Evolutionary conservation across 2,888 invertebrate genomes (phyloP).

Genomic region (Molorchus minor): DNA sequence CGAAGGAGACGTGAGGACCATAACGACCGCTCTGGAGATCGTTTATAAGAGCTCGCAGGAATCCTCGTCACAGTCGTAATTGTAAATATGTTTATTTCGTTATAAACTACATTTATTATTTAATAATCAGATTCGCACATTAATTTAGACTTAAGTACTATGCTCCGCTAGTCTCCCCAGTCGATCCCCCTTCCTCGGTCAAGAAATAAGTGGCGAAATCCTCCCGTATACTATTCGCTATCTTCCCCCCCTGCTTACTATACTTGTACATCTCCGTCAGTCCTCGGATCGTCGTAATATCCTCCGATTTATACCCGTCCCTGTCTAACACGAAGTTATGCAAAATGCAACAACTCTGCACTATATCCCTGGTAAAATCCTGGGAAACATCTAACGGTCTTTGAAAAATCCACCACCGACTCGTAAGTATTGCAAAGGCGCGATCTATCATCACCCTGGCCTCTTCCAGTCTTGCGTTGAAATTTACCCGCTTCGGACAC

Average conservation of each 20-base stretch:
- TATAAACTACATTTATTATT: no score
- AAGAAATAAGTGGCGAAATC: background rate
- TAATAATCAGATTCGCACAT: no score
- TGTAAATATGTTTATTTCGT: no score
- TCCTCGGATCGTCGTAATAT: background rate
- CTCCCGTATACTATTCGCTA: background rate
- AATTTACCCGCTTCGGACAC: background rate
- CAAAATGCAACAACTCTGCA: background rate
- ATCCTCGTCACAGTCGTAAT: no score
- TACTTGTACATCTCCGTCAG: background rate
- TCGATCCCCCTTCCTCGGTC: background rate
- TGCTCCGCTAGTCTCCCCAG: no score
- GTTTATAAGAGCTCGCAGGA: conserved; percentile 69
- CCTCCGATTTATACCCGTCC: background rate
- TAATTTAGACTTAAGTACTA: no score
- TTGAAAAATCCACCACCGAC: background rate
- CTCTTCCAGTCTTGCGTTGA: background rate
- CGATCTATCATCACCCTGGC: background rate
- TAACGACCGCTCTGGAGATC: conserved; percentile 90
- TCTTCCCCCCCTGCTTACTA: background rate
- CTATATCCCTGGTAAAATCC: background rate
- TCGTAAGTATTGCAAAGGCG: background rate
- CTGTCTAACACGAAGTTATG: background rate
- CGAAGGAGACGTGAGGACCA: conserved; percentile 93
- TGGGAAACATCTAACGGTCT: background rate